These are phyloP conservation scores for Cottus gobio DNA, from an alignment of 2,113 vertebrate genomes.

Conservation along the genomic window DNA sequence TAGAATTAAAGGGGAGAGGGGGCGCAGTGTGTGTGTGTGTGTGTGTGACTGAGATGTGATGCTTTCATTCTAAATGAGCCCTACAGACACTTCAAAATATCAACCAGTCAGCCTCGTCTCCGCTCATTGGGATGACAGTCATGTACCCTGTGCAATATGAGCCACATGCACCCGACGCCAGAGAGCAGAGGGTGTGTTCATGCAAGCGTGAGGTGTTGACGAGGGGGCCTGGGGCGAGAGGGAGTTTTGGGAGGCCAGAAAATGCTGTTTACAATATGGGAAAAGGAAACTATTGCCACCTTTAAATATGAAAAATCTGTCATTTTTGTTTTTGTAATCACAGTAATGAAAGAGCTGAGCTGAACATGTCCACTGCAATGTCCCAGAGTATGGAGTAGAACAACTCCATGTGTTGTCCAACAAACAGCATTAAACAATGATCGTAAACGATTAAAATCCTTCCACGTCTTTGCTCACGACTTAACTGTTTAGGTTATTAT, in stretches of 20 bases:
- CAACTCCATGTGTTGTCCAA: neutral
- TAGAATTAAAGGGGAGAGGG: conserved; percentile 12
- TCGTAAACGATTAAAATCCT: neutral
- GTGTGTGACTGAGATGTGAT: conserved; percentile 18
- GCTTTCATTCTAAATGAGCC: conserved; percentile 53
- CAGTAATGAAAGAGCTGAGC: neutral
- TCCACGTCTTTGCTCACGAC: neutral
- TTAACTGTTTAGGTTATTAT: neutral
- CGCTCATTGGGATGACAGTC: conserved; percentile 40
- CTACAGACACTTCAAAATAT: conserved; percentile 33
- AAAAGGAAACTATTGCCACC: neutral
- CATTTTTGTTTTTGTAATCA: neutral
- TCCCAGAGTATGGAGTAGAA: neutral
- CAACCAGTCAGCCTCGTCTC: conserved; percentile 43
- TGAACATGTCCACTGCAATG: neutral
- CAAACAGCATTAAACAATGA: neutral
- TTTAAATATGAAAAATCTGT: neutral
- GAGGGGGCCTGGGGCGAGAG: neutral
- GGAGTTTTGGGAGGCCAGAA: neutral
- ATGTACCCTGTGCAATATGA: neutral
- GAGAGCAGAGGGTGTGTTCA: neutral
- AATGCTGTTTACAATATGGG: neutral
- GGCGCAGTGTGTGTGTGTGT: neutral
- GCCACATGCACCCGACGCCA: neutral
- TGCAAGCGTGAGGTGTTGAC: neutral